Evolutionary conservation across 2,888 invertebrate species (phyloP), one percentile per base, ranked within the genome.

Genomic region (Diplazon laetatorius): DNA sequence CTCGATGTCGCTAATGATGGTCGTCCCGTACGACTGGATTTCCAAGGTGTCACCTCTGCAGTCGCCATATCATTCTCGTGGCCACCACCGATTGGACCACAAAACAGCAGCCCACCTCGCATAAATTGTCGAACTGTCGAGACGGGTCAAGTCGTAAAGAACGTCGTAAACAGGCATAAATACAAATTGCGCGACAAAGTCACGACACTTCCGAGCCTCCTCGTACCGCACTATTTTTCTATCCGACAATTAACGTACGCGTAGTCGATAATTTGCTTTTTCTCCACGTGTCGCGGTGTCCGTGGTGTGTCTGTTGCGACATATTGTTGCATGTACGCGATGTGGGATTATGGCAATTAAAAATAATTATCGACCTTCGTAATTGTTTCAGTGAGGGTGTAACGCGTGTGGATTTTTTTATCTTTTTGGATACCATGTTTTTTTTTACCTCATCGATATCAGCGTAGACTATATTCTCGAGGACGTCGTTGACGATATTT

Each of bases 31-130:
- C 42, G 65, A 74, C 60, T 44, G 78, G 75, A 82, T 83, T 83
- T 85, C 82, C 72, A 82, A 82, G 80, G 80, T 83, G 80, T 78
- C 77, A 72, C 76, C 65, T 73, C 44, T 59, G 55, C 78, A 74
- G 69, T 78, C 57, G 59, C 68, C 72, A 68, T 68, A 62, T 78
- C 69, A 69, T 69, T 78, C 59, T 46, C 22, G 39, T 50, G 73
- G 46, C 30, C 9, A 25, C 50, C 39, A 48, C 12, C 48, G 35
- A 25, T n/a, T n/a, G n/a, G n/a, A 39, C 50, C 30, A 6, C 30
- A 6, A 30, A 30, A 14, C 22, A 50, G 20, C 66, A 25, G 25
- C 59, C 16, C n/a, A n/a, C 42, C 52, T 39, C 39, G 52, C 55
- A 14, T 66, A 68, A 42, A 44, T 68, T 68, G 68, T 68, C 68